Base-by-base conservation (phyloP, 2,888 invertebrate genomes). In the Ophioninae sp. region DNA sequence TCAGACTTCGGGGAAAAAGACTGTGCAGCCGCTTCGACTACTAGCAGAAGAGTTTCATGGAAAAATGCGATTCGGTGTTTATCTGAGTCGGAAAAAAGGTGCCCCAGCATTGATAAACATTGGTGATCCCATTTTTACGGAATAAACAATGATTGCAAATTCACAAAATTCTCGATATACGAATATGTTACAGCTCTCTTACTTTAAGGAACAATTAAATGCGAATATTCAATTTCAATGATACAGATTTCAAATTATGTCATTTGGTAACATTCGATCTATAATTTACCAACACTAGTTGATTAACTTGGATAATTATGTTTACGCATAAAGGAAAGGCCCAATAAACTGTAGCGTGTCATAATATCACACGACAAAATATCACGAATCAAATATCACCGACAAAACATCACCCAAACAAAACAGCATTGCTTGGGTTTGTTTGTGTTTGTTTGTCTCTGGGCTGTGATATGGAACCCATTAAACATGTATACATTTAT, bases 11-110 rank as follows among this genome's bases (percentile, higher is more conserved):
- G 98, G 97, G 0, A 94, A 95, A 86, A 97, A 96, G 89, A 96
- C 96, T 0, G 94, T 95, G 0, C 97, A 97, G 91, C 97, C 97
- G 0, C 92, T 97, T 13, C 94, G 96, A 85, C 96, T 97, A 0
- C 94, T 97, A 86, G 95, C 97, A 0, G 95, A 95, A 89, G 94
- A 95, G 88, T 95, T 96, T 89, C 94, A 95, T 81, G 97, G 97
- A 1, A 97, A 97, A 94, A 94, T 97, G 85, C 94, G 94, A 56
- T 97, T 98, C 90, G 98, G 98, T n/a, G 95, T 97, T 82, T 97
- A 98, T 92, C 93, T 97, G 50, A 89, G 86, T 6, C 88, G 88
- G 77, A 81, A 83, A 68, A 84, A 65, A 6, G 82, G 80, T 21
- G 78, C 84, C 37, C 76, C 88, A 82, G 85, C 76, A 62, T 56